These are phyloP conservation scores for Hydra vulgaris DNA, from an alignment of 30 jellyfish, hydroid and myxozoan genomes.

Conservation along the genomic window DNA sequence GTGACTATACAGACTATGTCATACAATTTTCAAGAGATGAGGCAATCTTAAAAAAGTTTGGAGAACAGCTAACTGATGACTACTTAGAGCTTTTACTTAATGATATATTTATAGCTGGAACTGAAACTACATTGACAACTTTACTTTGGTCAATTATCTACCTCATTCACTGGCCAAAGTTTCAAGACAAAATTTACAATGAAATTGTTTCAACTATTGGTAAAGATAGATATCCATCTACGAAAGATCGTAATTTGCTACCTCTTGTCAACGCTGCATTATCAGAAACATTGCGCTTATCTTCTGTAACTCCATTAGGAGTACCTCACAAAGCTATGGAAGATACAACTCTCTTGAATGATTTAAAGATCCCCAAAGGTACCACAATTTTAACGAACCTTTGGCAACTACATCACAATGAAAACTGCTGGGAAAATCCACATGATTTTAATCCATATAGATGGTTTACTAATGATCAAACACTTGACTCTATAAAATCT, in stretches of 20 bases:
- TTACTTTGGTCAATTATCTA: constrained; percentile 42
- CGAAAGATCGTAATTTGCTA: constrained; percentile 33
- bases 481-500: constrained; percentile 16
- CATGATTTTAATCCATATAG: constrained; percentile 53
- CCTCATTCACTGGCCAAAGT: constrained; percentile 37
- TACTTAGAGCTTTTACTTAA: constrained; percentile 40
- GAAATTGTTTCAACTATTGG: constrained; percentile 45
- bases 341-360: constrained; percentile 37
- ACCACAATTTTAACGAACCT: constrained; percentile 41
- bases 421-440: constrained; percentile 59
- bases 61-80: constrained; percentile 21
- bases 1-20: constrained; percentile 64
- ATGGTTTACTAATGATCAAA: constrained; percentile 49
- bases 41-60: constrained; percentile 7
- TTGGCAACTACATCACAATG: constrained; percentile 59
- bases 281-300: constrained; percentile 41
- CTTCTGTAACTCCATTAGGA: constrained; percentile 61
- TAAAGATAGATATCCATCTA: constrained; percentile 29
- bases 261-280: constrained; percentile 47
- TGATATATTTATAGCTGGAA: constrained; percentile 61
- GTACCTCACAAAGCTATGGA: constrained; percentile 65
- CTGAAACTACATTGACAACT: constrained; percentile 59
- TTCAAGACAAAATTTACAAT: constrained; percentile 42
- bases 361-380: constrained; percentile 35
- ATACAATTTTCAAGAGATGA: constrained; percentile 15